Conservation (phyloP, 2,113 vertebrate genomes). For the Petrocephalus zakoni region DNA sequence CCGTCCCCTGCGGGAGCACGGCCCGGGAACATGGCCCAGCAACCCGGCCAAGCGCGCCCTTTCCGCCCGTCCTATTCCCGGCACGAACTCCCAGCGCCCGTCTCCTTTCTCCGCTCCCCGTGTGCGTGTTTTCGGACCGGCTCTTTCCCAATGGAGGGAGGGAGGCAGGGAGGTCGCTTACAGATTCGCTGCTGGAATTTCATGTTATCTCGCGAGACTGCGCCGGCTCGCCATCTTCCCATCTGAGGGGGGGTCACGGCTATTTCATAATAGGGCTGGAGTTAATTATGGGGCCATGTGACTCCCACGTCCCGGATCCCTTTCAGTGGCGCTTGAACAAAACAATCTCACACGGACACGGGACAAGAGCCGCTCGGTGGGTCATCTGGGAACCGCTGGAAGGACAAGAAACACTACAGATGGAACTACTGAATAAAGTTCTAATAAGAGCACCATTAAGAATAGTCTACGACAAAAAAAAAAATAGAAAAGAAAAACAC, state of each 20-base stretch:
- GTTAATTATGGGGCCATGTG: constrained; percentile 23
- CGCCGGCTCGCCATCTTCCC: constrained; percentile 23
- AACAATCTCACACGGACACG: not conserved
- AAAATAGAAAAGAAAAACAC: not conserved
- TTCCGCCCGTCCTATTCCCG: constrained; percentile 37
- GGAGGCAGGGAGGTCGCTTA: constrained; percentile 33
- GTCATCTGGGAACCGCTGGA: not conserved
- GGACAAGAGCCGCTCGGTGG: not conserved
- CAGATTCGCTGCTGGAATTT: constrained; percentile 48
- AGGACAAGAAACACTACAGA: not conserved
- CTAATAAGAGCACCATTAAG: not conserved
- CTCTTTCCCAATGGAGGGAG: constrained; percentile 49
- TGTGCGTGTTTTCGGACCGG: constrained; percentile 19
- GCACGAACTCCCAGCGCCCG: constrained; percentile 45
- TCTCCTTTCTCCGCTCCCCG: constrained; percentile 45
- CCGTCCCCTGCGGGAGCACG: constrained; percentile 15
- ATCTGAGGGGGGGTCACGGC: not conserved
- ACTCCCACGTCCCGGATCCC: constrained; percentile 11
- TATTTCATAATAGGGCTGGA: constrained; percentile 20
- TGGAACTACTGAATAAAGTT: not conserved
- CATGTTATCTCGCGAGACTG: constrained; percentile 52
- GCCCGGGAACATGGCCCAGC: not conserved
- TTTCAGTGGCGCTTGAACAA: not conserved
- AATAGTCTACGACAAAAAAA: not conserved
- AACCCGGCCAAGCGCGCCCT: constrained; percentile 17